phyloP scores from a whole-genome alignment of 2,113 vertebrate genomes.

The Scomber japonicus region DNA sequence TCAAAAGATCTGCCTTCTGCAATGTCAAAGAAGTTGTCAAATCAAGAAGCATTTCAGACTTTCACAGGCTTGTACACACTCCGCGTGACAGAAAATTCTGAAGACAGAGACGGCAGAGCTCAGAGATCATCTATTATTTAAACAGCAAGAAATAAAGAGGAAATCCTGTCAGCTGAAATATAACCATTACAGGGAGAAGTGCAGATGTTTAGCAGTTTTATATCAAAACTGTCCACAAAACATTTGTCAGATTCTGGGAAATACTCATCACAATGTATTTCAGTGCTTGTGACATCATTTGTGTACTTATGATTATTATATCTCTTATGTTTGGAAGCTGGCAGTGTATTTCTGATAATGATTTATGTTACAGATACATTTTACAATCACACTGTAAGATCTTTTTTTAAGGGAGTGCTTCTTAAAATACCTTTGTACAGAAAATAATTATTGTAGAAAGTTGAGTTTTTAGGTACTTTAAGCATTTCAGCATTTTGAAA shows the following conservation, averaged over 20 bases:
- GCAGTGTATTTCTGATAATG: neutral
- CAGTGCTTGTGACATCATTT: no score
- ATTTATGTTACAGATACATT: neutral
- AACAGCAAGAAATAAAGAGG: neutral
- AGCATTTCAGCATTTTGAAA: neutral
- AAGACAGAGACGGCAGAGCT: neutral
- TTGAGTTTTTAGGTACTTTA: neutral
- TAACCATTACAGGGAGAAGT: neutral
- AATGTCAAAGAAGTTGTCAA: slow-evolving; percentile 32
- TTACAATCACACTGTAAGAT: neutral
- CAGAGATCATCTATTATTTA: slow-evolving; percentile 22
- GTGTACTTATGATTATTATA: neutral
- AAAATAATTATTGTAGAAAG: neutral
- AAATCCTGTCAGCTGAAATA: neutral
- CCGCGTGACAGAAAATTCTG: slow-evolving; percentile 27
- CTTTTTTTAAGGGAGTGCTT: neutral
- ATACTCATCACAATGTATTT: no score
- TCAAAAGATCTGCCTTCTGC: slow-evolving; percentile 69
- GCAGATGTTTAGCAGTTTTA: no score
- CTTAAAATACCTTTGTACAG: fast-evolving
- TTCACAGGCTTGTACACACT: slow-evolving; percentile 65
- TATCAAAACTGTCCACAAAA: no score
- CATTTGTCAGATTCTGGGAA: no score
- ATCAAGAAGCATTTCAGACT: slow-evolving; percentile 62
- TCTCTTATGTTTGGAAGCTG: neutral